Conservation (phyloP, 2,113 vertebrate genomes). For the Spea multiplicata region DNA sequence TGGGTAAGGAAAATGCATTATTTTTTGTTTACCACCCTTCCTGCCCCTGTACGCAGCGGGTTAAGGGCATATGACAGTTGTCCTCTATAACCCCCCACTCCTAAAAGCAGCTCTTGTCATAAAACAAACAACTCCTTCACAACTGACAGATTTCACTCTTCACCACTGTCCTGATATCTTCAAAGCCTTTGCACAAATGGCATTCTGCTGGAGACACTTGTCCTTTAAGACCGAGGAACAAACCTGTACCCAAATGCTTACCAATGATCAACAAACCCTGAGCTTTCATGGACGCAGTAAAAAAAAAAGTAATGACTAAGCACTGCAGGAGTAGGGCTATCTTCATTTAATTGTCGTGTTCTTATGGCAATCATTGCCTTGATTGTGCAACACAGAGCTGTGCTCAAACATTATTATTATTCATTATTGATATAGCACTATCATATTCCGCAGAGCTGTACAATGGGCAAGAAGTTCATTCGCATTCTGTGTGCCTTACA, state of each 20-base stretch:
- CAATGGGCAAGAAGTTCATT: no score
- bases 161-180: conserved; percentile 11
- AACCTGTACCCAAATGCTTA: neutral
- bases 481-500: no score
- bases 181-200: conserved; percentile 36
- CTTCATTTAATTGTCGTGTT: conserved; percentile 20
- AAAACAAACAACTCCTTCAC: conserved; percentile 26
- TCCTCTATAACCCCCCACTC: neutral
- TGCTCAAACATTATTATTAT: neutral
- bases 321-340: conserved; percentile 1
- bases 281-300: conserved; percentile 14
- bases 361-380: conserved; percentile 18
- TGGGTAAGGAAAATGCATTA: no score
- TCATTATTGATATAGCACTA: no score
- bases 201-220: neutral
- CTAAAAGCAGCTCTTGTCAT: neutral
- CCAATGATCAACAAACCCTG: neutral
- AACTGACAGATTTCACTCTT: conserved; percentile 42
- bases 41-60: neutral
- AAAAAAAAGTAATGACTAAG: conserved; percentile 3
- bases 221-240: conserved; percentile 23
- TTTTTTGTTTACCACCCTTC: no score
- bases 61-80: neutral
- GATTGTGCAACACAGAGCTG: neutral
- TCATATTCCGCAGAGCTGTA: no score